phyloP scores from a whole-genome alignment of 2,113 vertebrate species.

The Anas platyrhynchos region DNA sequence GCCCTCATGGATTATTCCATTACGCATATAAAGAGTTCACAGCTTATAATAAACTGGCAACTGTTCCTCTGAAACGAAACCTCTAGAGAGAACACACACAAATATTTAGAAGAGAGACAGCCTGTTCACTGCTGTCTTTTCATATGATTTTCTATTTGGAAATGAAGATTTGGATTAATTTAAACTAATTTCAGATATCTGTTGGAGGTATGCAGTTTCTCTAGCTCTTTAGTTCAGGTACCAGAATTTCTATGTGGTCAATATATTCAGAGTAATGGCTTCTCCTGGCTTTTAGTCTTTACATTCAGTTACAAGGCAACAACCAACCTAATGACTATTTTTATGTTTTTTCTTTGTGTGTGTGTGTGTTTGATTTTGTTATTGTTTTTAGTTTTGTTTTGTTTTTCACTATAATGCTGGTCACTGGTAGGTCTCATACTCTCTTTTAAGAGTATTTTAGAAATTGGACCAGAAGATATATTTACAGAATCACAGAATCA shows the following conservation, averaged over 20 bases:
- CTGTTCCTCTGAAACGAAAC: background rate
- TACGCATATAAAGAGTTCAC: background rate
- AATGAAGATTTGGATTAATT: background rate
- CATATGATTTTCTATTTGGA: background rate
- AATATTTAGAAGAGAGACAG: background rate
- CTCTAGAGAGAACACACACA: background rate
- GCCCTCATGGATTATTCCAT: background rate
- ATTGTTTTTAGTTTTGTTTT: background rate
- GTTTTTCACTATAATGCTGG: accelerated
- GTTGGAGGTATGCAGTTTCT: background rate
- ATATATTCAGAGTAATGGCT: background rate
- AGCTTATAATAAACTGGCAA: background rate
- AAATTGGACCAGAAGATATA: background rate
- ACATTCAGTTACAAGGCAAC: background rate
- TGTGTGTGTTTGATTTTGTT: background rate
- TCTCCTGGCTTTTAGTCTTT: background rate
- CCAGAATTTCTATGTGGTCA: background rate
- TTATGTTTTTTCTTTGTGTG: background rate
- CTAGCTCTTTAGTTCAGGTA: accelerated
- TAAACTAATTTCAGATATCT: background rate
- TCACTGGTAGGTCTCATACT: background rate
- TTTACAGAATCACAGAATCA: background rate
- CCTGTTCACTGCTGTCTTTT: background rate
- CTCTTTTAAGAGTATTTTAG: background rate
- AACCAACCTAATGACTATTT: background rate